phyloP scores from a whole-genome alignment of 2,888 invertebrate genomes.

The Tetheella fluctuosa region DNA sequence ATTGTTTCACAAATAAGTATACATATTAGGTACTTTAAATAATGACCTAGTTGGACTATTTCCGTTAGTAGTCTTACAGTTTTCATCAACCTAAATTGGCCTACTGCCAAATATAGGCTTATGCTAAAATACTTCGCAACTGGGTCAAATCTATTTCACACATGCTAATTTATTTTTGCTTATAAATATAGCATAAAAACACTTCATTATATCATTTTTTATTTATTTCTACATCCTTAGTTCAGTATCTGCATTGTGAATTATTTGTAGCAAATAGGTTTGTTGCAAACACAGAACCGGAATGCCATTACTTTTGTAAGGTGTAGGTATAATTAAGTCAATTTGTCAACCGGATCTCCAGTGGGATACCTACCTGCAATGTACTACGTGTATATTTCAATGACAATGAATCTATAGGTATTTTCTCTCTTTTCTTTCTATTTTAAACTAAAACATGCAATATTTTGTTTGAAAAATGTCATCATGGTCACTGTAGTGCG shows the following conservation, averaged over 20 bases:
- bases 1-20: background rate
- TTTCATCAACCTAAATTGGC: constrained; percentile 1
- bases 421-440: too few species aligned
- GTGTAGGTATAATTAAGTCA: too few species aligned
- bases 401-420: background rate
- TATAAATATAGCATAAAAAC: background rate
- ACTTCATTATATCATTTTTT: too few species aligned
- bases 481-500: background rate
- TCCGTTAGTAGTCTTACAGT: background rate
- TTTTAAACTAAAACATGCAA: too few species aligned
- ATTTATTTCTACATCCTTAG: too few species aligned
- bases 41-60: constrained; percentile 1
- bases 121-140: background rate
- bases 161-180: background rate
- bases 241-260: too few species aligned
- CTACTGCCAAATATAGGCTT: background rate
- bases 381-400: background rate
- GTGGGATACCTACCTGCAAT: too few species aligned
- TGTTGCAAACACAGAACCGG: background rate
- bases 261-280: background rate
- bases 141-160: background rate
- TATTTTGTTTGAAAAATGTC: background rate
- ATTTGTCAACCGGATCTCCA: too few species aligned
- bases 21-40: background rate
- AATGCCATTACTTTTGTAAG: background rate